Conservation (phyloP, 2,888 invertebrate species). For the Fragum fragum region DNA sequence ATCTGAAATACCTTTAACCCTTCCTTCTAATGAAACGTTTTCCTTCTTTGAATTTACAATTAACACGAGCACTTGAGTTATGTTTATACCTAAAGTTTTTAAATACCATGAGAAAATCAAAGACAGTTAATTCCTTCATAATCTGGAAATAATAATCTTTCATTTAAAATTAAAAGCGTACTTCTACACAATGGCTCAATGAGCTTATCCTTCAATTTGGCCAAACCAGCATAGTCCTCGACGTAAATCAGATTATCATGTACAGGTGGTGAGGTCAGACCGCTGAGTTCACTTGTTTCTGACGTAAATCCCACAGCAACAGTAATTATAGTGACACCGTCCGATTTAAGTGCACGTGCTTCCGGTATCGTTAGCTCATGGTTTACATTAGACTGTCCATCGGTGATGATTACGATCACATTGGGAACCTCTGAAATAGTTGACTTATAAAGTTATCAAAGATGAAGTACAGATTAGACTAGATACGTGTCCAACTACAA, state of each 20-base stretch:
- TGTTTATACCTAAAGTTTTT: too few species aligned
- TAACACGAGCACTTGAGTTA: too few species aligned
- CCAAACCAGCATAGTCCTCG: slow-evolving; percentile 78
- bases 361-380: slow-evolving; percentile 80
- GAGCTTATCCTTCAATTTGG: slow-evolving; percentile 74
- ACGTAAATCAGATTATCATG: slow-evolving; percentile 80
- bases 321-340: slow-evolving; percentile 79
- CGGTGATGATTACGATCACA: slow-evolving; percentile 79
- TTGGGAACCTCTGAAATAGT: slow-evolving; percentile 78
- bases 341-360: slow-evolving; percentile 75
- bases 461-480: too few species aligned
- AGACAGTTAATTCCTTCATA: too few species aligned
- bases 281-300: slow-evolving; percentile 76
- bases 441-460: too few species aligned
- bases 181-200: slow-evolving; percentile 82
- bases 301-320: slow-evolving; percentile 79
- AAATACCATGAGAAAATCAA: too few species aligned
- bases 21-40: too few species aligned
- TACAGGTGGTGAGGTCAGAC: slow-evolving; percentile 81
- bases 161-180: too few species aligned
- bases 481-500: too few species aligned
- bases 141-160: too few species aligned
- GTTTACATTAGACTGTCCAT: slow-evolving; percentile 84
- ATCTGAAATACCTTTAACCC: too few species aligned
- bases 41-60: too few species aligned